Evolutionary conservation across 2,113 vertebrate species (phyloP).

Genomic region (Vulpes vulpes): DNA sequence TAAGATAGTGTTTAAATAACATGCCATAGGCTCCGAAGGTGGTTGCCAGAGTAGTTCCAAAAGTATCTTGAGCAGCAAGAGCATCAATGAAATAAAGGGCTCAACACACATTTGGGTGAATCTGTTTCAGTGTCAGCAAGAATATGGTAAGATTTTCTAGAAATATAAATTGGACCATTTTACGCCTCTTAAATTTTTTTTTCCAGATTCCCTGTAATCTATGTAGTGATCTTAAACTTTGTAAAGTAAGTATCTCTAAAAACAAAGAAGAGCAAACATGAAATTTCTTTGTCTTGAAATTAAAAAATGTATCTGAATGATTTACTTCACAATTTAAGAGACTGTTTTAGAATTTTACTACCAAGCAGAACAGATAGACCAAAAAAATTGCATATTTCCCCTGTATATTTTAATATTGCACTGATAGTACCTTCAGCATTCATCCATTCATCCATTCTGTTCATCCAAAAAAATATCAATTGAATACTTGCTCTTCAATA

Average conservation of each 20-base stretch:
- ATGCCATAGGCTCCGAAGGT: background rate
- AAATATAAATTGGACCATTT: background rate
- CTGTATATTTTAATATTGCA: background rate
- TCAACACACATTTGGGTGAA: background rate
- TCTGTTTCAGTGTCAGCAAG: background rate
- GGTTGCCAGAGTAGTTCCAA: background rate
- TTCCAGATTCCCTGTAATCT: background rate
- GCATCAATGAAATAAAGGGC: background rate
- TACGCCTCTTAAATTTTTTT: background rate
- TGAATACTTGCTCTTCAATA: background rate
- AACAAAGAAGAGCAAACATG: background rate
- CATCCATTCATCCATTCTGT: background rate
- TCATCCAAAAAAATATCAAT: background rate
- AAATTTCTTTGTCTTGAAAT: background rate
- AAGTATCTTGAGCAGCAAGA: background rate
- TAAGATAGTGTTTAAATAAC: background rate
- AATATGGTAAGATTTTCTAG: background rate
- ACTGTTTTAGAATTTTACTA: background rate
- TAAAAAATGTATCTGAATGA: background rate
- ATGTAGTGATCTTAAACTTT: background rate
- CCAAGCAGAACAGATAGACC: background rate
- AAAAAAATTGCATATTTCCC: background rate
- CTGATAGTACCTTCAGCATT: background rate
- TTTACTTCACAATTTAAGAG: background rate
- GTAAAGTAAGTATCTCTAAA: slow-evolving; percentile 15